Evolutionary conservation across 2,888 invertebrate genomes (phyloP), one percentile per base, ranked within the genome.

Genomic region (Frankliniella intonsa): DNA sequence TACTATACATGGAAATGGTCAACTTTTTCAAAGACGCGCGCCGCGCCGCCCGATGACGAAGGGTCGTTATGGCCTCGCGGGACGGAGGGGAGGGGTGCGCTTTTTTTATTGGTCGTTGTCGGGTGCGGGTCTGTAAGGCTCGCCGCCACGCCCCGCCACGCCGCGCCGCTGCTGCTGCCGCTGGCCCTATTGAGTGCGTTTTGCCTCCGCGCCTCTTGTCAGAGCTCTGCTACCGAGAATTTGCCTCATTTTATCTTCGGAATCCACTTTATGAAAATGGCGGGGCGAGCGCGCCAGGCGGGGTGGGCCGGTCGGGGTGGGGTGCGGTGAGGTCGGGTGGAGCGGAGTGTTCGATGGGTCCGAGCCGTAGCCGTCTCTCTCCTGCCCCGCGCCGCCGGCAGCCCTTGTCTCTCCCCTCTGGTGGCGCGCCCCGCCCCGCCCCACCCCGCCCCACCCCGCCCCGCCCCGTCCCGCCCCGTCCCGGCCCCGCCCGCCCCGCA

Each of bases 211-310:
- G 69, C 25, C 25, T 22, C 69, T 69, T n/a, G 69, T 25, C 55
- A 55, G 19, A 19, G 55, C 55, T 5, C 25, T 76, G 22, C 69
- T 10, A 76, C 69, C 69, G 69, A 25, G 69, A 76, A 76, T 76
- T 76, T 76, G 69, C 69, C 69, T 76, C 69, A 76, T 76, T 76
- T 76, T 76, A 76, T 76, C 69, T 76, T 76, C 25, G 69, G 69
- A 76, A 76, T 76, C 69, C 69, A 76, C 69, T 76, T 76, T 76
- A 76, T 76, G 69, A 76, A 76, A 76, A 76, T 76, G 69, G 69
- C 22, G 55, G 55, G 3, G 38, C 38, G 38, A 38, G 38, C 38
- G 38, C 38, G 38, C 38, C 38, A 38, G 38, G 38, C 17, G 55
- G 55, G 3, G 2, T 3, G 55, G 55, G 55, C 5, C 2, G 38